A percentile compares a stretch with the other conserved stretches of the same genome.
Evolutionary conservation across 2,113 vertebrate species (phyloP).

Genomic region (Podiceps cristatus): DNA sequence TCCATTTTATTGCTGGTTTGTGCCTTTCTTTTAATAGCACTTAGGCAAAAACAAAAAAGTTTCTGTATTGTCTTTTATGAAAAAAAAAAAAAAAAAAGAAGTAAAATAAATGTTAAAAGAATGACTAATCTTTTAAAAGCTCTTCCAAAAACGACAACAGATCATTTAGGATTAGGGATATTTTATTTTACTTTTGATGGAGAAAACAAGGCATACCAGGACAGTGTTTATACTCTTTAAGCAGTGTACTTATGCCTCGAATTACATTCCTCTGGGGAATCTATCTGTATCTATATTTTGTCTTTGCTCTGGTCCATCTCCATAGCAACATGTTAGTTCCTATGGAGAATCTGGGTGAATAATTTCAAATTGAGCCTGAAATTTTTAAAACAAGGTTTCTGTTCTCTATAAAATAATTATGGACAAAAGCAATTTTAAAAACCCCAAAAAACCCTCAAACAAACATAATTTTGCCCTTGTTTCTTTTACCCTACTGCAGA

Average conservation of each 20-base stretch:
- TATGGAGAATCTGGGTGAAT: slow-evolving; percentile 58
- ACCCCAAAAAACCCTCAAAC: neutral
- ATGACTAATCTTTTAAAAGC: neutral
- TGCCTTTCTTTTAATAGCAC: neutral
- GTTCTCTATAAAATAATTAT: slow-evolving; percentile 16
- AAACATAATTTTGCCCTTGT: neutral
- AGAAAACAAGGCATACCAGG: slow-evolving; percentile 2
- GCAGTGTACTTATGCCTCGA: slow-evolving; percentile 10
- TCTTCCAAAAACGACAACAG: neutral
- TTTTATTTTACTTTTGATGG: neutral
- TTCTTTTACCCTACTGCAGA: neutral
- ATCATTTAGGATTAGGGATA: neutral
- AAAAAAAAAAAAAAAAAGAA: neutral
- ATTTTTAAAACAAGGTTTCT: slow-evolving; percentile 44
- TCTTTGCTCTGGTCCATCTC: slow-evolving; percentile 61
- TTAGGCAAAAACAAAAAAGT: neutral
- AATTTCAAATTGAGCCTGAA: slow-evolving; percentile 61
- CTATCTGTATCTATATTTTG: slow-evolving; percentile 64
- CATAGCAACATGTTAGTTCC: slow-evolving; percentile 73
- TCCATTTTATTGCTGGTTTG: neutral
- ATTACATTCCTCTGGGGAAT: slow-evolving; percentile 50
- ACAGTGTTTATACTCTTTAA: neutral
- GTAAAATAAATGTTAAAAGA: neutral
- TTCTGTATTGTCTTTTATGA: neutral
- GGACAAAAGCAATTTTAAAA: neutral